Base-by-base conservation (phyloP, 1,140 invertebrate genomes). In the Platorchestia sp. region DNA sequence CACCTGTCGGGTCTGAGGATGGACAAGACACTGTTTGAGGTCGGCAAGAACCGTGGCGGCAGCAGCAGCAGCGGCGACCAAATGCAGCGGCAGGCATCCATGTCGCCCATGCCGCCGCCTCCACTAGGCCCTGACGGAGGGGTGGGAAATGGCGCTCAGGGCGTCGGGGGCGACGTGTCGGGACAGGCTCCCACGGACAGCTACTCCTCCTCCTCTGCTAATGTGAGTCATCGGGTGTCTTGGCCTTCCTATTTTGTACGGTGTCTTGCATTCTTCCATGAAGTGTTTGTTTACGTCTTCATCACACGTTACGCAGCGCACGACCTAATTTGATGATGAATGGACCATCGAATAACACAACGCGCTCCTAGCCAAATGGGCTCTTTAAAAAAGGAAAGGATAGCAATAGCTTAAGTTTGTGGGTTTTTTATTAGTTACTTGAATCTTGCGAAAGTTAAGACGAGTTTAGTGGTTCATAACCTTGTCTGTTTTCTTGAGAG, bases 11-110 rank as follows among this genome's bases (percentile, higher is more conserved):
- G 98, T 96, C 98, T 99, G 96, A 98, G 98, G 89, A 97, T 98
- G 97, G 99, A 99, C 97, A 98, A 98, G 95, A 98, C 98, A 95
- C 97, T 99, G 95, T 97, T 99, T 47, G 98, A 99, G 97, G 97
- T 93, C 42, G 96, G 96, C 40, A 90, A 96, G 40, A 96, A 95
- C 44, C 96, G 96, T 95, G 45, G 91, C 5, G 45, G 44, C 36
- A 45, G 43, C 91, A 93, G 43, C 91, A 95, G 96, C 59, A 95
- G 96, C 47, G 96, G 96, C 75, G 96, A 96, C 86, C 59, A 95
- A 44, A 45, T 86, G 53, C 59, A 97, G 95, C 96, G 95, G 44
- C 97, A 98, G 86, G 97, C 97, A 95, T 97, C 98, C 51, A 89
- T 47, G 87, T 97, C 97, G 51, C 97, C 97, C 3, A 98, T 98